Conservation (phyloP, 2,797 vertebrate genomes). For the Momotus momota region DNA sequence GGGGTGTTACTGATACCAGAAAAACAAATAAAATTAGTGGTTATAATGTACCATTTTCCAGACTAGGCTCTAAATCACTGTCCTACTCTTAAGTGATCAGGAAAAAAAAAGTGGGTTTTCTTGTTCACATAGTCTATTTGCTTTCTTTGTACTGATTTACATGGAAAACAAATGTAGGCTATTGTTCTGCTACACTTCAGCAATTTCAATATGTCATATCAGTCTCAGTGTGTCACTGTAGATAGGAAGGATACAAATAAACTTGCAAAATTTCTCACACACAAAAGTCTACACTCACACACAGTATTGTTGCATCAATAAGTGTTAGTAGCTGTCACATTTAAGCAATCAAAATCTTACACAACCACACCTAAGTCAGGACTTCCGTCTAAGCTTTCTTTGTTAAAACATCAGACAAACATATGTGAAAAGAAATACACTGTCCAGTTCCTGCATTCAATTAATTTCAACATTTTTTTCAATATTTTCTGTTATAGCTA, state of each 20-base stretch:
- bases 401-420: background rate
- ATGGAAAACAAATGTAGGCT: constrained; percentile 61
- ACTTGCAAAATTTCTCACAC: background rate
- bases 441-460: background rate
- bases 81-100: background rate
- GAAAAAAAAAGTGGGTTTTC: background rate
- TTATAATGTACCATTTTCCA: background rate
- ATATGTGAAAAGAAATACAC: background rate
- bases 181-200: constrained; percentile 64
- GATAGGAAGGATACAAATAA: constrained; percentile 57
- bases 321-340: background rate
- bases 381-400: background rate
- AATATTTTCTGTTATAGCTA: background rate
- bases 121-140: constrained; percentile 1
- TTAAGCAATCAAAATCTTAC: background rate
- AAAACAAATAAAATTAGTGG: background rate
- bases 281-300: background rate
- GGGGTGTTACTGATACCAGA: background rate
- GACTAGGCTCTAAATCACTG: background rate
- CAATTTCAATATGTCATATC: constrained; percentile 66
- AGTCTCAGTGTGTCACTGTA: constrained; percentile 46
- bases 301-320: background rate
- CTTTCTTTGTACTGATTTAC: constrained; percentile 60
- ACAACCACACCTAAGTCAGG: background rate
- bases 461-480: background rate